phyloP scores from a whole-genome alignment of 2,888 invertebrate species.

The Dryococelus australis region DNA sequence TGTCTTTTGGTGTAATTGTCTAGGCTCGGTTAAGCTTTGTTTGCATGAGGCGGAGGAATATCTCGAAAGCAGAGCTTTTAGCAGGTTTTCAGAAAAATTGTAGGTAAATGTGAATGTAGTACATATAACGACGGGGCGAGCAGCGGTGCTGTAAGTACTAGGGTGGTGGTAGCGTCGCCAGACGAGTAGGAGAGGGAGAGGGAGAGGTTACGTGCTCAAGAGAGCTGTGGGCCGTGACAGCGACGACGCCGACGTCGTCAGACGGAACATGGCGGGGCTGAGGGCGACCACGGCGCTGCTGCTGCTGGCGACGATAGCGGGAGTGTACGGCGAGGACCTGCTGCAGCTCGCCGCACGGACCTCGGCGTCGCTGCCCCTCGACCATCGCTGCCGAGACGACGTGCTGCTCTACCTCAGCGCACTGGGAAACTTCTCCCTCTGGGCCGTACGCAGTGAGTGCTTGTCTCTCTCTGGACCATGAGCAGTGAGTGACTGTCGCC shows the following conservation, averaged over 20 bases:
- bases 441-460: conserved; percentile 1
- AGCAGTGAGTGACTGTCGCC: no score
- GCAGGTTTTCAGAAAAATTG: no score
- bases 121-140: no score
- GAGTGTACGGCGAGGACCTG: background rate
- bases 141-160: no score
- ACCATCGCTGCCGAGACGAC: background rate
- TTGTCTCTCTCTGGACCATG: no score
- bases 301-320: background rate
- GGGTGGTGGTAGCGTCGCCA: background rate
- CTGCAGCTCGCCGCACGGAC: background rate
- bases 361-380: background rate
- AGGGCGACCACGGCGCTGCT: background rate
- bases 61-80: no score
- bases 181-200: background rate
- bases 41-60: no score
- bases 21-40: no score
- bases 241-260: background rate
- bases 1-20: no score
- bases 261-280: background rate
- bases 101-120: no score
- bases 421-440: background rate
- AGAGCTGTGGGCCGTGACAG: background rate
- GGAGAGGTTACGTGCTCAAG: background rate
- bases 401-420: background rate